A percentile compares a stretch with the other conserved stretches of the same genome.
Evolutionary conservation across 2,888 invertebrate genomes (phyloP).

Genomic region (Prosapia bicincta): DNA sequence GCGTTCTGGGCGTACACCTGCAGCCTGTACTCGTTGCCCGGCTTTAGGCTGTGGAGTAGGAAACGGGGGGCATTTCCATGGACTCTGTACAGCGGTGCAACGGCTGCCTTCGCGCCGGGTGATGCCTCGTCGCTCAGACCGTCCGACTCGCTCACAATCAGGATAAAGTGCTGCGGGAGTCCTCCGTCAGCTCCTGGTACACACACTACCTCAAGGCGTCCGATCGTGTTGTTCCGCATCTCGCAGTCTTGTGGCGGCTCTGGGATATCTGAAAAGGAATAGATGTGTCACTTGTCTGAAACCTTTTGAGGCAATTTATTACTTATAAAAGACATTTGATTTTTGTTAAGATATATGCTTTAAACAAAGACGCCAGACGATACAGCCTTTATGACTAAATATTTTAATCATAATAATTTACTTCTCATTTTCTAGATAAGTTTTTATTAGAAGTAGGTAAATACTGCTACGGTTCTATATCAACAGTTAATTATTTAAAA

Average conservation of each 20-base stretch:
- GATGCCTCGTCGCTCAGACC: constrained; percentile 37
- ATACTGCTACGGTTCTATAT: too few relatives aligned
- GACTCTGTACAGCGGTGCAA: constrained; percentile 59
- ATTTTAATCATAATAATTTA: too few relatives aligned
- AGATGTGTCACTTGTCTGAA: too few relatives aligned
- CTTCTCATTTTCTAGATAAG: too few relatives aligned
- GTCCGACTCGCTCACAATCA: constrained; percentile 57
- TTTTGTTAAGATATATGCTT: too few relatives aligned
- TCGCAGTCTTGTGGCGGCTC: constrained; percentile 73
- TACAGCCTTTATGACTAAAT: too few relatives aligned
- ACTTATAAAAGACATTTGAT: background rate
- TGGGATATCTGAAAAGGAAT: constrained; percentile 60
- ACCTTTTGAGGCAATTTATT: background rate
- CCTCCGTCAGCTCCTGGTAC: constrained; percentile 78
- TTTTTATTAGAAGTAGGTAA: too few relatives aligned
- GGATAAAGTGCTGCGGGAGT: constrained; percentile 73
- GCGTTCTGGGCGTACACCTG: constrained; percentile 79
- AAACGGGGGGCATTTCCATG: constrained; percentile 44
- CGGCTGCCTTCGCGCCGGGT: constrained; percentile 51
- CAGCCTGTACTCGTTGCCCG: constrained; percentile 74
- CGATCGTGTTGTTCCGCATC: constrained; percentile 59
- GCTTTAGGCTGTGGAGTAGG: constrained; percentile 57
- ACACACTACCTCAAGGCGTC: constrained; percentile 65
- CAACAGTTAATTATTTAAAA: too few relatives aligned
- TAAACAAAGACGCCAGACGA: too few relatives aligned